These are phyloP conservation scores for Ochotona princeps DNA, from an alignment of 2,113 vertebrate species.

Conservation along the genomic window DNA sequence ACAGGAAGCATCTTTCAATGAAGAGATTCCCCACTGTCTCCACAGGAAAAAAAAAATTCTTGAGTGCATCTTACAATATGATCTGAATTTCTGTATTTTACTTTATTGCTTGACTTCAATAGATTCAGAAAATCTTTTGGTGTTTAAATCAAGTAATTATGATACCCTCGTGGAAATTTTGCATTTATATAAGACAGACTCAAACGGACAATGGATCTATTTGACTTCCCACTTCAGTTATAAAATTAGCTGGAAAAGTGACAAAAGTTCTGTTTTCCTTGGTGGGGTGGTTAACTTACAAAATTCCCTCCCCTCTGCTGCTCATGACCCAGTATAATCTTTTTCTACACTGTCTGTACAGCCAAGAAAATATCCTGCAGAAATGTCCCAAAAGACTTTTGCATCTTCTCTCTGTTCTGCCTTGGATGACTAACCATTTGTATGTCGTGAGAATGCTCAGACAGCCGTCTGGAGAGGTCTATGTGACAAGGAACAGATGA, in stretches of 20 bases:
- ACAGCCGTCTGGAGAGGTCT: not conserved
- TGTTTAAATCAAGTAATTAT: constrained; percentile 11
- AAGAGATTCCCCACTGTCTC: constrained; percentile 57
- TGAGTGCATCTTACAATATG: constrained; percentile 22
- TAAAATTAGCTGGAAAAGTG: not conserved
- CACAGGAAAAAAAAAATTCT: constrained; percentile 48
- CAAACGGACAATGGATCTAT: not conserved
- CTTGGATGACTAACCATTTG: not conserved
- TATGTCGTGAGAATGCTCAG: not conserved
- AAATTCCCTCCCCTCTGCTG: not conserved
- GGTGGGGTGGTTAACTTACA: too few species aligned
- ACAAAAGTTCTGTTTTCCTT: not conserved
- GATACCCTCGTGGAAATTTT: constrained; percentile 6
- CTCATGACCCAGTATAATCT: not conserved
- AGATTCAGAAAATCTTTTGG: constrained; percentile 21
- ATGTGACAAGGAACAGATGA: not conserved
- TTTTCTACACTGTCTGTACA: not conserved
- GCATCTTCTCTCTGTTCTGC: not conserved
- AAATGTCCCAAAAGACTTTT: not conserved
- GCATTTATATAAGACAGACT: constrained; percentile 3
- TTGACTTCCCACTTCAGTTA: not conserved
- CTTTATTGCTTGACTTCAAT: constrained; percentile 26
- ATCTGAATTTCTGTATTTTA: constrained; percentile 50
- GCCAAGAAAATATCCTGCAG: not conserved
- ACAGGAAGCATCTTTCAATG: not conserved